Conservation (phyloP, 2,888 invertebrate species). For the Erebia aethiops region DNA sequence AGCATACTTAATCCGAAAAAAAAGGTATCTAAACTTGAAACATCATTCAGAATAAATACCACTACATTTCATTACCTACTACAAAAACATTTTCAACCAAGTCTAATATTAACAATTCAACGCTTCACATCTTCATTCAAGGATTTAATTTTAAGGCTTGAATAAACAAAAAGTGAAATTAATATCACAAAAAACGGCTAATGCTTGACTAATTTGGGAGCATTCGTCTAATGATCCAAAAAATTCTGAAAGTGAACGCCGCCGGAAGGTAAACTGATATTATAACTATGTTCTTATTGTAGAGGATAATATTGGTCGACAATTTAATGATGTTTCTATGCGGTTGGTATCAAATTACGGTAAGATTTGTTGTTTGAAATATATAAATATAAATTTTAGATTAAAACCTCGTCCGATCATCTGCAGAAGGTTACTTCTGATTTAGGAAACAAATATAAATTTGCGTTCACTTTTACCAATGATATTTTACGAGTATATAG, state of each 20-base stretch:
- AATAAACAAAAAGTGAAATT: constrained; percentile 23
- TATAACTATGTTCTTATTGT: constrained; percentile 63
- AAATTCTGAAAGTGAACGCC: constrained; percentile 40
- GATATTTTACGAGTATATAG: too few species aligned
- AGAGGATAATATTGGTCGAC: constrained; percentile 61
- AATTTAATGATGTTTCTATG: constrained; percentile 64
- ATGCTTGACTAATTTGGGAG: constrained; percentile 36
- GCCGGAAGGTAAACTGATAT: constrained; percentile 72
- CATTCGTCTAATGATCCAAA: constrained; percentile 35
- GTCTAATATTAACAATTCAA: neutral
- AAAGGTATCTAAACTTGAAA: too few species aligned
- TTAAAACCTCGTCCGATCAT: neutral
- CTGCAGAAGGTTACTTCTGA: neutral
- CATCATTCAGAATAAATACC: too few species aligned
- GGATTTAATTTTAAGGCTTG: neutral
- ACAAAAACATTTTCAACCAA: neutral
- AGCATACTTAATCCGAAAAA: too few species aligned
- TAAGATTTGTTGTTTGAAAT: constrained; percentile 11
- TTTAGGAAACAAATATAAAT: too few species aligned
- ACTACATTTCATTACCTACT: too few species aligned
- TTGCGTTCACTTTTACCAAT: too few species aligned
- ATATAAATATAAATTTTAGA: constrained; percentile 7
- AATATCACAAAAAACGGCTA: constrained; percentile 26
- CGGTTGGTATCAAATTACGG: constrained; percentile 54
- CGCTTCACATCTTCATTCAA: neutral